phyloP scores from a whole-genome alignment of 1,140 invertebrate species.

The Phortica variegata region DNA sequence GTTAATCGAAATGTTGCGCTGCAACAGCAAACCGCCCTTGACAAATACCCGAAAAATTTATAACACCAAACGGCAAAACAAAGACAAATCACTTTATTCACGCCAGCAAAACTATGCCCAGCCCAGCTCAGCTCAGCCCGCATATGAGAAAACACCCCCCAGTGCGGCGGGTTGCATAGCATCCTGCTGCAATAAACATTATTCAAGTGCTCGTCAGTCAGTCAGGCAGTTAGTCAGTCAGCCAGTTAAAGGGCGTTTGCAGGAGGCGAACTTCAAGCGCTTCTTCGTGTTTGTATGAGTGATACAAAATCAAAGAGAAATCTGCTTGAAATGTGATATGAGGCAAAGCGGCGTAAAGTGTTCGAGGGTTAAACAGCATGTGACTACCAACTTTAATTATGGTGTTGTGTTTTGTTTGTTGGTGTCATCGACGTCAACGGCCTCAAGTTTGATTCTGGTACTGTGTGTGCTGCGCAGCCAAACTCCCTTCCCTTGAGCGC shows the following conservation, averaged over 20 bases:
- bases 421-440: too few relatives aligned
- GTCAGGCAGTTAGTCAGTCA: constrained; percentile 13
- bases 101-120: too few relatives aligned
- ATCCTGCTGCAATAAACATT: background rate
- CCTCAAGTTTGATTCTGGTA: too few relatives aligned
- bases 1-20: background rate
- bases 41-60: constrained; percentile 39
- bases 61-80: constrained; percentile 52
- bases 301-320: constrained; percentile 53
- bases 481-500: too few relatives aligned
- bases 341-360: constrained; percentile 5
- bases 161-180: background rate
- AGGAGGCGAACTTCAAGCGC: constrained; percentile 7
- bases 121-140: too few relatives aligned
- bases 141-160: constrained; percentile 36
- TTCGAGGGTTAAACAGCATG: background rate
- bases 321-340: constrained; percentile 52
- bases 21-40: background rate
- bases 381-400: background rate
- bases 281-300: constrained; percentile 18
- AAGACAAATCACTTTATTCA: constrained; percentile 54
- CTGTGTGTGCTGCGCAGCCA: too few relatives aligned
- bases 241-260: constrained; percentile 20
- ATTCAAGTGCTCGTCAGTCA: constrained; percentile 25
- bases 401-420: background rate